Percentiles rank a stretch among this genome's conserved stretches.
These are phyloP conservation scores for Momotus momota DNA, from an alignment of 2,797 vertebrate genomes.

Conservation along the genomic window DNA sequence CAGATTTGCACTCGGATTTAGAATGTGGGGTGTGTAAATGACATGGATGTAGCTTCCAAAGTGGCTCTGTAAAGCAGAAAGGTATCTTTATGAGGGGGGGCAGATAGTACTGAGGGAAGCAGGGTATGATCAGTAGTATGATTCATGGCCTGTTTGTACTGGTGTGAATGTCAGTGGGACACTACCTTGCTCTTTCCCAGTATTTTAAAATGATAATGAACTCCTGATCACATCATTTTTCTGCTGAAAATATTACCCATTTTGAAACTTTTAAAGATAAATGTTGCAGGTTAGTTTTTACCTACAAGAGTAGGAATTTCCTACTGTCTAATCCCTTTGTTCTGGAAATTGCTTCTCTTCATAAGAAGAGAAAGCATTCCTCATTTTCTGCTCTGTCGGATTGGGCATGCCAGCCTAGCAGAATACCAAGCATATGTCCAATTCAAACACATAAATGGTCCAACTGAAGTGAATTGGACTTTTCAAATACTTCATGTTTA, in stretches of 20 bases:
- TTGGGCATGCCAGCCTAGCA: background rate
- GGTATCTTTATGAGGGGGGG: too few species aligned
- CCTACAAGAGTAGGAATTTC: background rate
- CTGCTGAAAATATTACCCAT: background rate
- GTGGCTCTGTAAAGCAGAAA: background rate
- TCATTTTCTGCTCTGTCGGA: background rate
- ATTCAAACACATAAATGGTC: background rate
- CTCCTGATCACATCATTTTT: background rate
- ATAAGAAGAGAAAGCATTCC: background rate
- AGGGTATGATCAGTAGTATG: background rate
- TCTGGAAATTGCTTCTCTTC: background rate
- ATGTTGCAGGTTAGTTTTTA: background rate
- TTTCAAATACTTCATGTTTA: background rate
- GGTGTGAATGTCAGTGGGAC: background rate
- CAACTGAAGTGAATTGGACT: background rate
- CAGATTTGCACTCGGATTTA: background rate
- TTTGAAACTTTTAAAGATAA: background rate
- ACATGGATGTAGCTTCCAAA: background rate
- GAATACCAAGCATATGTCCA: background rate
- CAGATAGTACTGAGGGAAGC: background rate
- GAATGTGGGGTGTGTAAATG: background rate
- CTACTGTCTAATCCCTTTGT: background rate
- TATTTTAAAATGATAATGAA: background rate
- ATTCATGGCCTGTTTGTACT: background rate
- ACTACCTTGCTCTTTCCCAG: background rate